Evolutionary conservation across 2,113 vertebrate genomes (phyloP), one percentile per base, ranked within the genome.

Genomic region (Ophiodon elongatus): DNA sequence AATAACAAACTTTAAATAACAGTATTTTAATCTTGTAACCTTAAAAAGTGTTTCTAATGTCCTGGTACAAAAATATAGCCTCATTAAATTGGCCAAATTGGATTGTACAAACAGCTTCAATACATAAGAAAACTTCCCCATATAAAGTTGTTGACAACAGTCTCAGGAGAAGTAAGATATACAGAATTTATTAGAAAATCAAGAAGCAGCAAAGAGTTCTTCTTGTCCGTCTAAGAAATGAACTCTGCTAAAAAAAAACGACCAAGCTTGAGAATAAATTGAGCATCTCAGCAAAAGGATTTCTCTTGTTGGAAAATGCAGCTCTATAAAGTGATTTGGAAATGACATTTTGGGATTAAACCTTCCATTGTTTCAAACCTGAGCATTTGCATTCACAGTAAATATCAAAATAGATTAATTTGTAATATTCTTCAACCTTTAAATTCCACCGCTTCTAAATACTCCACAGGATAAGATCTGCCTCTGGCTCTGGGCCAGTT

Each of bases 261-360:
- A 31, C 19, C 10, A 14, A 67, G 33, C 45, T 23, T 63, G 45
- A 83, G 21, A 71, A 71, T 76, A 71, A 23, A 83, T 78, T 63
- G 41, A 76, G 50, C 47, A 35, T 65, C 60, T 78, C 73, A 76
- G 85, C 65, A 35, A 43, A 79, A 37, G 14, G 6, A 69, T 73
- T 73, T 75, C 19, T 82, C 21, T 64, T 45, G 29, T 62, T 69
- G 37, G 50, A 45, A 25, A 75, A 85, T 27, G 21, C 19, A 39
- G 13, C 35, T 43, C 39, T 64, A 45, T 45, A 66, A 69, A 41
- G 39, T n/a, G n/a, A 67, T 83, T 77, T 74, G 29, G 9, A 54
- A 68, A 65, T 69, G 1, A 29, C 79, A 80, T 25, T 33, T 43
- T 71, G 35, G 25, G 15, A 8, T 43, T 43, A 8, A 14, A 43